Evolutionary conservation across 2,797 vertebrate genomes (phyloP).

Genomic region (Thunnus albacares): DNA sequence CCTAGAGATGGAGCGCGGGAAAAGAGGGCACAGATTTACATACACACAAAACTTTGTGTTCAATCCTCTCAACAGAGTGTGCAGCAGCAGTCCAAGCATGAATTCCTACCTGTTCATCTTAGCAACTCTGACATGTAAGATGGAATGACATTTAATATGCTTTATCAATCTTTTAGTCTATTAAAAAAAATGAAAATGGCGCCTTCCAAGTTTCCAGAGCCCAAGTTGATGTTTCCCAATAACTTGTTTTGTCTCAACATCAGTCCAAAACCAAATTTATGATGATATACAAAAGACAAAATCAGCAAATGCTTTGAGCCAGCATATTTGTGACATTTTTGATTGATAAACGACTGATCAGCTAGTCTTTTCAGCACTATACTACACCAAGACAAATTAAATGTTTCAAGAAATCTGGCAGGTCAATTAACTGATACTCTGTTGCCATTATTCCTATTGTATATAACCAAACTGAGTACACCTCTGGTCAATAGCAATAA

Average conservation of each 20-base stretch:
- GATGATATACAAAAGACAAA: too few relatives aligned
- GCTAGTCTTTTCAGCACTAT: neutral
- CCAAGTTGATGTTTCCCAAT: neutral
- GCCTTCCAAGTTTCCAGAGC: too few relatives aligned
- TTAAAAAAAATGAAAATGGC: too few relatives aligned
- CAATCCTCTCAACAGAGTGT: slow-evolving; percentile 22
- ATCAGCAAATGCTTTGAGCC: too few relatives aligned
- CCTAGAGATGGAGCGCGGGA: slow-evolving; percentile 7
- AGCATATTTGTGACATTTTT: too few relatives aligned
- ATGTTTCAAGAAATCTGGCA: neutral
- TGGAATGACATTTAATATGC: neutral
- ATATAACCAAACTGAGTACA: too few relatives aligned
- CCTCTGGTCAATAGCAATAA: too few relatives aligned
- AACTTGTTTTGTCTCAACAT: too few relatives aligned
- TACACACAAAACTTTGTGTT: slow-evolving; percentile 21
- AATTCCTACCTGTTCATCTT: neutral
- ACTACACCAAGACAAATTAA: neutral
- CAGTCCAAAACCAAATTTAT: too few relatives aligned
- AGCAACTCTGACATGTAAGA: neutral
- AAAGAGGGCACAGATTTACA: slow-evolving; percentile 21
- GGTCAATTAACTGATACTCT: neutral
- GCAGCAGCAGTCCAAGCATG: neutral
- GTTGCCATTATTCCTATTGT: neutral
- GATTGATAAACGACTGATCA: too few relatives aligned
- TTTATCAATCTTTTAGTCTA: too few relatives aligned